Percentiles rank a stretch among this genome's conserved stretches.
Evolutionary conservation across 2,113 vertebrate species (phyloP).

Genomic region (Mesembrinibis cayennensis): DNA sequence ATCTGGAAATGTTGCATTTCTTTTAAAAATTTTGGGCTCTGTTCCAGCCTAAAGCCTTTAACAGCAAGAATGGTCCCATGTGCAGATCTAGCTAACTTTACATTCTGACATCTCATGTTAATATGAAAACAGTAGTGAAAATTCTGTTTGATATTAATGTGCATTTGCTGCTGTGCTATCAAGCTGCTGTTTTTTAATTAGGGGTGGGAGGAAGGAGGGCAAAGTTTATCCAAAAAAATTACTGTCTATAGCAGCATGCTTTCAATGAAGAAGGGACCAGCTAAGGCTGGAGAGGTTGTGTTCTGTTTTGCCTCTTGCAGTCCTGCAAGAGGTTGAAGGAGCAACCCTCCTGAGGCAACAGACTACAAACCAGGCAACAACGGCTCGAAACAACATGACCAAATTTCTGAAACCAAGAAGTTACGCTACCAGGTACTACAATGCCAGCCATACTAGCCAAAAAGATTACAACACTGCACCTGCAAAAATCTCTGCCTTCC

Average conservation of each 20-base stretch:
- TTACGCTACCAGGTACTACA: neutral
- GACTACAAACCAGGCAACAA: neutral
- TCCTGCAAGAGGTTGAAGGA: neutral
- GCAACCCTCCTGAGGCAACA: neutral
- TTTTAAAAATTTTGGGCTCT: slow-evolving; percentile 29
- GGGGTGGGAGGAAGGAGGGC: neutral
- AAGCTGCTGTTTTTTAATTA: slow-evolving; percentile 19
- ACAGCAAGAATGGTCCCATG: slow-evolving; percentile 34
- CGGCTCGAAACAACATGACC: neutral
- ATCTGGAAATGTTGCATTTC: slow-evolving; percentile 42
- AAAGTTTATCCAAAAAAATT: neutral
- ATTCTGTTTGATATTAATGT: slow-evolving; percentile 56
- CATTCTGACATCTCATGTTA: slow-evolving; percentile 1
- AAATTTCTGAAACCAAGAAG: neutral
- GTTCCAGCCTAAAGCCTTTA: slow-evolving; percentile 57
- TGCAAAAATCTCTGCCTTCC: neutral
- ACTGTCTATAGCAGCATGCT: neutral
- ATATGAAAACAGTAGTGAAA: slow-evolving; percentile 21
- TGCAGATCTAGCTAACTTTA: slow-evolving; percentile 21
- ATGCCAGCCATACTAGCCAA: neutral
- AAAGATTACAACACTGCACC: neutral
- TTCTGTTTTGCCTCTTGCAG: neutral
- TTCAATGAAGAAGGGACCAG: neutral
- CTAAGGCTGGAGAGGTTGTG: neutral
- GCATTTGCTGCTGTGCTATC: slow-evolving; percentile 28